Conservation (phyloP, 2,888 invertebrate genomes). For the Tenthredo notha region DNA sequence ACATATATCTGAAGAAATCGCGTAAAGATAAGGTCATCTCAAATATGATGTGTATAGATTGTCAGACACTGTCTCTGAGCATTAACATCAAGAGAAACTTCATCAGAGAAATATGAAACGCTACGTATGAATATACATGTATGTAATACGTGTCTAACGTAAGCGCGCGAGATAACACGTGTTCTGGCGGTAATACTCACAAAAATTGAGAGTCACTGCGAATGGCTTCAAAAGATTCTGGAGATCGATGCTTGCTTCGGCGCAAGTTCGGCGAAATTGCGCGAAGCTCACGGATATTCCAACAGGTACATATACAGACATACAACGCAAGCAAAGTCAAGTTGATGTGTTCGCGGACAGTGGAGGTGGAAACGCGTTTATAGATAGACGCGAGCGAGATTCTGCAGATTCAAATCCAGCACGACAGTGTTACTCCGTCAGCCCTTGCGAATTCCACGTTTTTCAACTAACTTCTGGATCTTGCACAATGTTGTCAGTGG, state of each 20-base stretch:
- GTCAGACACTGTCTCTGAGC: neutral
- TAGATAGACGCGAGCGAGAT: slow-evolving; percentile 39
- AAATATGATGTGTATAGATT: neutral
- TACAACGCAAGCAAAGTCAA: neutral
- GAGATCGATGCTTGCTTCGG: slow-evolving; percentile 35
- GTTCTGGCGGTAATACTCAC: neutral
- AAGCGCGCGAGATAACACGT: neutral
- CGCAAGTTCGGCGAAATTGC: slow-evolving; percentile 34
- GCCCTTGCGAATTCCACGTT: slow-evolving; percentile 1
- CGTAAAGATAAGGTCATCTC: neutral
- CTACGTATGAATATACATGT: neutral
- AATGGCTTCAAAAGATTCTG: slow-evolving; percentile 21
- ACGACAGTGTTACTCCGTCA: neutral
- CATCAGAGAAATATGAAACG: neutral
- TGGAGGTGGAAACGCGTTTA: slow-evolving; percentile 37
- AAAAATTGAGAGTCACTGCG: slow-evolving; percentile 7
- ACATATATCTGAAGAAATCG: no score
- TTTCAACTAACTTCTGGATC: neutral
- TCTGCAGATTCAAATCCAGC: slow-evolving; percentile 21
- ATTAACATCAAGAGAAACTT: neutral
- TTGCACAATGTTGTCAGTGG: slow-evolving; percentile 1
- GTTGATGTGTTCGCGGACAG: slow-evolving; percentile 21
- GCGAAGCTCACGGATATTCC: neutral
- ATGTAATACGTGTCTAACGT: neutral
- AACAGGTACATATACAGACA: slow-evolving; percentile 26